phyloP scores from a whole-genome alignment of 2,797 vertebrate genomes.

The Saguinus oedipus region DNA sequence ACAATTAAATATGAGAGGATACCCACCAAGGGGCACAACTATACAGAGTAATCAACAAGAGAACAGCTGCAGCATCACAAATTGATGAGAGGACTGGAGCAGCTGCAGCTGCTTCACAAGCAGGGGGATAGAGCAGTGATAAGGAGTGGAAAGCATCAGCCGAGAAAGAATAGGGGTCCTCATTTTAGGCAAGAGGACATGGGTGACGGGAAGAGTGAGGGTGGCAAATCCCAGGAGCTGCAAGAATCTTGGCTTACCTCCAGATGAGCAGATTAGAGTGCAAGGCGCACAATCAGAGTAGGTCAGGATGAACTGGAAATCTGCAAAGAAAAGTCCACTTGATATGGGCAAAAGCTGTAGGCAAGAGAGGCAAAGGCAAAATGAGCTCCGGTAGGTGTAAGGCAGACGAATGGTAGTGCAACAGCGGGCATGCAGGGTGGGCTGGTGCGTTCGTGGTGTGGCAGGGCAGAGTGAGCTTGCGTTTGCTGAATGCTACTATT shows the following conservation, averaged over 20 bases:
- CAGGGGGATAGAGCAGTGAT: too few species aligned
- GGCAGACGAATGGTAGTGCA: rapidly evolving
- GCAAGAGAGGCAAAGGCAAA: not conserved
- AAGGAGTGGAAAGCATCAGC: not conserved
- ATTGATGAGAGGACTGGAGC: not conserved
- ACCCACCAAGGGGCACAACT: not conserved
- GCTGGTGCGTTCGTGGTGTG: rapidly evolving
- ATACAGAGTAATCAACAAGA: not conserved
- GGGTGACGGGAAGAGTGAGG: too few species aligned
- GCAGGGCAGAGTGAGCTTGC: rapidly evolving
- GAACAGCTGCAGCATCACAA: not conserved
- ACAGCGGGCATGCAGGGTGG: rapidly evolving
- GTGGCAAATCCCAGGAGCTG: not conserved
- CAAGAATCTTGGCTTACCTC: not conserved
- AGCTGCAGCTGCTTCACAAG: not conserved
- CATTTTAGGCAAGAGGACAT: not conserved
- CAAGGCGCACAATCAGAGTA: too few species aligned
- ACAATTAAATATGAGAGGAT: not conserved
- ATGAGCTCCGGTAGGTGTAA: rapidly evolving
- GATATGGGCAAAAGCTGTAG: not conserved
- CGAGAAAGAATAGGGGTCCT: not conserved
- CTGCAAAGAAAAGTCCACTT: not conserved
- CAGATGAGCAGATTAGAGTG: not conserved
- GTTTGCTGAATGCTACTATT: rapidly evolving
- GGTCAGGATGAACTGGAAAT: not conserved